These are phyloP conservation scores for Psammodynastes pulverulentus DNA, from an alignment of 2,113 vertebrate species.

Conservation along the genomic window DNA sequence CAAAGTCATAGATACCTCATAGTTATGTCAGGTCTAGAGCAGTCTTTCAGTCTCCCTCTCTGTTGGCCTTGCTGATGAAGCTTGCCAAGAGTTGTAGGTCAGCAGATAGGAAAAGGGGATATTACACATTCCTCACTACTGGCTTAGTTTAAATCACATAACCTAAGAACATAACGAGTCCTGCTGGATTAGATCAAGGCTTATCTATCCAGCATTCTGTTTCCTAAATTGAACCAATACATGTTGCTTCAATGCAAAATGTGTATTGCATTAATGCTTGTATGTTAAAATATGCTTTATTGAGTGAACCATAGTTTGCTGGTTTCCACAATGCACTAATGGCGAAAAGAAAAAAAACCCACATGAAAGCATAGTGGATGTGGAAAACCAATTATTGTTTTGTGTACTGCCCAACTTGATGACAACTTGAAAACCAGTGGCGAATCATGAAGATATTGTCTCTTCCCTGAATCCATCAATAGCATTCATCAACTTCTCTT, in stretches of 20 bases:
- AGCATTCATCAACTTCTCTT: not conserved
- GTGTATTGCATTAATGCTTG: not conserved
- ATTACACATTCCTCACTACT: not conserved
- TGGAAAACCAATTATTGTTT: not conserved
- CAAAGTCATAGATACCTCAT: not conserved
- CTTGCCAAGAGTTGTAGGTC: not conserved
- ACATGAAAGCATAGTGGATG: not conserved
- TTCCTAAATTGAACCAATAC: not conserved
- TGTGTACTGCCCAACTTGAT: not conserved
- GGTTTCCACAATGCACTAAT: not conserved
- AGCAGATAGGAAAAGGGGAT: not conserved
- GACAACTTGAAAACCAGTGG: not conserved
- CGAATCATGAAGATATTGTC: not conserved
- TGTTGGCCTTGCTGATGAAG: not conserved
- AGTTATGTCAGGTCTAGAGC: not conserved
- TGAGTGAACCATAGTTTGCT: not conserved
- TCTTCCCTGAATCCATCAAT: not conserved
- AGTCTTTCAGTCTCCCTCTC: not conserved
- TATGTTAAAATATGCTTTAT: not conserved
- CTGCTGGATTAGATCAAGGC: not conserved
- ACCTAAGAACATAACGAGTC: not conserved
- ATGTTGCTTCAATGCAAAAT: not conserved
- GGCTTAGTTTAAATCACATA: not conserved
- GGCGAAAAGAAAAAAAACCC: not conserved
- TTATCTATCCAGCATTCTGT: not conserved